Evolutionary conservation across 2,113 vertebrate genomes (phyloP).

Genomic region (Micromys minutus): DNA sequence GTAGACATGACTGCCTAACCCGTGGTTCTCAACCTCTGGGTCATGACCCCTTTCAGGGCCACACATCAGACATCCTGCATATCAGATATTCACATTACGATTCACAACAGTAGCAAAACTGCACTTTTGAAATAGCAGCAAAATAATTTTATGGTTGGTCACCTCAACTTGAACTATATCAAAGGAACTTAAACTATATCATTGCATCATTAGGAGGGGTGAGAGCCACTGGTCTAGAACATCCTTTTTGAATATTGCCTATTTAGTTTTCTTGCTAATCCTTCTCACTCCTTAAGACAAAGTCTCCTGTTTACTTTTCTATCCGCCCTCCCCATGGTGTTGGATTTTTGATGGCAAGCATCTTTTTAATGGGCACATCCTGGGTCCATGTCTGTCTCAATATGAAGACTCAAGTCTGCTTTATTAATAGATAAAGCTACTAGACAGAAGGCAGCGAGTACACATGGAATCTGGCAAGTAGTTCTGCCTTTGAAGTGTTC

Average conservation of each 20-base stretch:
- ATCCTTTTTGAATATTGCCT: background rate
- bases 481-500: rapidly evolving
- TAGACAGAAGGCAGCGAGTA: too few species aligned
- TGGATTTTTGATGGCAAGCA: background rate
- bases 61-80: background rate
- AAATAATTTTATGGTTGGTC: background rate
- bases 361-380: background rate
- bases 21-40: background rate
- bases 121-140: background rate
- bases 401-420: too few species aligned
- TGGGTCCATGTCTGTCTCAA: background rate
- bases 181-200: background rate
- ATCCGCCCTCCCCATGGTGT: background rate
- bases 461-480: rapidly evolving
- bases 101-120: background rate
- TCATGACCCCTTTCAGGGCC: too few species aligned
- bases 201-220: background rate
- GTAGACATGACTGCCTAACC: background rate
- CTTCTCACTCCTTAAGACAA: background rate
- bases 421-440: background rate
- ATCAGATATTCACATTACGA: background rate
- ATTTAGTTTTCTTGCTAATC: background rate
- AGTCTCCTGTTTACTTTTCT: background rate
- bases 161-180: background rate
- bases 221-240: background rate